These are phyloP conservation scores for Carpatolechia fugitivella DNA, from an alignment of 2,888 invertebrate genomes.

Conservation along the genomic window DNA sequence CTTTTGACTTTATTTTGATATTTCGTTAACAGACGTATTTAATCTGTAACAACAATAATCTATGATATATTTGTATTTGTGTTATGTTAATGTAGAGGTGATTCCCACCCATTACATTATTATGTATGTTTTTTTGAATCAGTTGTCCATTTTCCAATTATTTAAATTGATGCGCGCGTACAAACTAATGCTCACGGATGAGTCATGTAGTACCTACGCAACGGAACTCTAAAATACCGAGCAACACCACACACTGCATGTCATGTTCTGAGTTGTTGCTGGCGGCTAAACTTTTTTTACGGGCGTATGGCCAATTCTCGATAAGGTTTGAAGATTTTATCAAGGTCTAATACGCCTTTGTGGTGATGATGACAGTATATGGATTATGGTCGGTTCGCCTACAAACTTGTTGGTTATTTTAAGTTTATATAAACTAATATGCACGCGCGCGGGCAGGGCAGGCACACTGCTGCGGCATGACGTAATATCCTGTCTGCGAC, in stretches of 20 bases:
- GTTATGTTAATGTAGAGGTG: too few relatives aligned
- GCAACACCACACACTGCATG: too few relatives aligned
- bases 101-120: too few relatives aligned
- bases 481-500: constrained; percentile 38
- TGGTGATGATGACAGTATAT: neutral
- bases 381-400: too few relatives aligned
- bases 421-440: too few relatives aligned
- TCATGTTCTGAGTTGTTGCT: neutral
- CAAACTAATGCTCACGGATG: constrained; percentile 5
- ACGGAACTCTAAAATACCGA: neutral
- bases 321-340: neutral
- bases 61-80: too few relatives aligned
- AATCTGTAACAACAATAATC: neutral
- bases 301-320: constrained; percentile 12
- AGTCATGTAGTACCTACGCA: constrained; percentile 15
- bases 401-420: too few relatives aligned
- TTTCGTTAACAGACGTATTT: neutral
- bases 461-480: constrained; percentile 25
- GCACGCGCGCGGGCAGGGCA: constrained; percentile 11
- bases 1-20: neutral
- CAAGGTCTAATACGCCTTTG: neutral
- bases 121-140: neutral
- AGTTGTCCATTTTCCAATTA: too few relatives aligned
- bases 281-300: neutral
- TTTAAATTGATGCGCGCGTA: neutral